A percentile compares a stretch with the other conserved stretches of the same genome.
Evolutionary conservation across 2,797 vertebrate species (phyloP).

Genomic region (Acanthis flammea): DNA sequence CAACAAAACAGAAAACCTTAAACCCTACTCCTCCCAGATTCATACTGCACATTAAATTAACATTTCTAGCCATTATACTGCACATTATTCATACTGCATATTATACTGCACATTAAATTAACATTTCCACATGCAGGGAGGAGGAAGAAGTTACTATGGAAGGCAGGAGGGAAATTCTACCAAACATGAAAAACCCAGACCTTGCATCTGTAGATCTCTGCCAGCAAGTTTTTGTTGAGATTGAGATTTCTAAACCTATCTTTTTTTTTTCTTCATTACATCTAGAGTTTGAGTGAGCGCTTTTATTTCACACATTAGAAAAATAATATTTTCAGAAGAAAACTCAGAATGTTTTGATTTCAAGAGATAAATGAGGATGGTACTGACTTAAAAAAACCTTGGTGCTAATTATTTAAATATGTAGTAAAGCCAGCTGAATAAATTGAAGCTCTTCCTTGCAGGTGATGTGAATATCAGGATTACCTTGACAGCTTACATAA

Average conservation of each 20-base stretch:
- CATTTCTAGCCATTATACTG: not conserved
- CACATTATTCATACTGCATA: not conserved
- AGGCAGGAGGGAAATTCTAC: not conserved
- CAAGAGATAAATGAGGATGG: not conserved
- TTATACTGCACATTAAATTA: not conserved
- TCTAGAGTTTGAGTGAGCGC: not conserved
- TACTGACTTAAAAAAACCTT: not conserved
- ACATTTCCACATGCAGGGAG: not conserved
- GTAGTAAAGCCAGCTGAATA: not conserved
- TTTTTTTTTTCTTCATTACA: not conserved
- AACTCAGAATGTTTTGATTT: not conserved
- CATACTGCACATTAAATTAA: not conserved
- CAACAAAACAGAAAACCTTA: not conserved
- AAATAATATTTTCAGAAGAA: not conserved
- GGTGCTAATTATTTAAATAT: not conserved
- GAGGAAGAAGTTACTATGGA: not conserved
- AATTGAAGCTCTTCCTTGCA: not conserved
- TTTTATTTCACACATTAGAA: not conserved
- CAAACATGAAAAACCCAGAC: not conserved
- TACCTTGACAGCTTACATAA: not conserved
- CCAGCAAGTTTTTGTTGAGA: not conserved
- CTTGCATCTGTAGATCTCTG: not conserved
- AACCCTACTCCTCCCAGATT: conserved; percentile 12
- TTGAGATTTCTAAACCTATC: not conserved
- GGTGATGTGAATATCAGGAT: not conserved